Evolutionary conservation across 53 echinoderm and acorn worm genomes (phyloP), one percentile per base, ranked within the genome.

Genomic region (Luidia sarsii): DNA sequence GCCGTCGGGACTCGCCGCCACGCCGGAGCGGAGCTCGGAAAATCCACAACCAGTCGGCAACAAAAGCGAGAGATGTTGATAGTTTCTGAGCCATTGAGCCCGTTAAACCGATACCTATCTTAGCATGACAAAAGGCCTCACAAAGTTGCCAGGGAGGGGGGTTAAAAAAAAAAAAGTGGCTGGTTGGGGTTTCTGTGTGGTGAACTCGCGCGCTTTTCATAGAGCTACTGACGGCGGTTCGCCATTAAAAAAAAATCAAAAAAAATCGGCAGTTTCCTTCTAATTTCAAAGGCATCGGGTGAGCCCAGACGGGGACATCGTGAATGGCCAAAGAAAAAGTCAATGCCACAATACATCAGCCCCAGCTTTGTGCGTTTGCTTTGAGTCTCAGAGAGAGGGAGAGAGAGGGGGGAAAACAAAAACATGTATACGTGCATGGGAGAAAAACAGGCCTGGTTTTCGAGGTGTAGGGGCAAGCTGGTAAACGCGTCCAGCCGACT

Each of bases 51-150:
- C 77, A 62, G 64, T 79, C 79, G 61, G 48, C 39, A 33, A 64
- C 79, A 61, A 79, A 36, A 16, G 79, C 46, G 18, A 33, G 45
- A 75, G 27, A 53, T 70, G 70, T 70, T 70, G 70, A 70, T 70
- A 70, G 70, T 70, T 70, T 70, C 70, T 70, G 65, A 65, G 54
- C 46, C 68, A 68, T 85, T 85, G 85, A 85, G 85, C 75, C 66
- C 51, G 75, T 85, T 85, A 85, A 85, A 85, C 37, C 77, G 85
- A 85, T 85, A 85, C 74, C 73, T 45, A 27, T 62, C 38, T 80
- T 80, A 80, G 59, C 63, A 80, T 80, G 62, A 60, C 50, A 80
- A 80, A 62, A 60, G 63, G 30, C 35, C 50, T 9, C 45, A 38
- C 33, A 31, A 70, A 70, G 52, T 70, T 70, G 50, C 48, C 2